Conservation (phyloP, 1,140 invertebrate species). For the Diachasma alloeum region DNA sequence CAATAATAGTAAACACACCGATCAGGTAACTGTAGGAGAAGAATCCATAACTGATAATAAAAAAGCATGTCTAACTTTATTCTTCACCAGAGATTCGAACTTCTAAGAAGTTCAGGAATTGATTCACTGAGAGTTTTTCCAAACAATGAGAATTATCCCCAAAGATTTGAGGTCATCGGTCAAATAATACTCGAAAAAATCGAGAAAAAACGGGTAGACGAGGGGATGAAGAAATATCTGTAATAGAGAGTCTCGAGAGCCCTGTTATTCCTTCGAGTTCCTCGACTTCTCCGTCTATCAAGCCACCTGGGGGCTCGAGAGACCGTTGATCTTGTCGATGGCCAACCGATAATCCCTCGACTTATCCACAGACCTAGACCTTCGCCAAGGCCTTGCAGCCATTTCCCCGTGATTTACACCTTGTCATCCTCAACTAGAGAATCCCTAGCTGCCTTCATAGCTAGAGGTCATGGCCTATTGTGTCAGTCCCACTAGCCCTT, state of each 20-base stretch:
- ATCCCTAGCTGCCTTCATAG: too few relatives aligned
- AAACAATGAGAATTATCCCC: too few relatives aligned
- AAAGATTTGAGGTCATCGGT: background rate
- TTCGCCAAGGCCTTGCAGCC: background rate
- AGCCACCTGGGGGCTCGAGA: background rate
- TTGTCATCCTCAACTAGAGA: constrained; percentile 26
- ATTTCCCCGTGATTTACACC: constrained; percentile 41
- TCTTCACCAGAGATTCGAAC: too few relatives aligned
- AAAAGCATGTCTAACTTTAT: too few relatives aligned
- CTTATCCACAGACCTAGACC: constrained; percentile 14
- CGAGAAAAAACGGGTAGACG: background rate
- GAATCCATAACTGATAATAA: too few relatives aligned
- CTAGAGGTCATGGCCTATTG: too few relatives aligned
- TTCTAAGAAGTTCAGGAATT: too few relatives aligned
- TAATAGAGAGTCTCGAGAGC: background rate
- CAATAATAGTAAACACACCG: too few relatives aligned
- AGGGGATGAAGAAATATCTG: background rate
- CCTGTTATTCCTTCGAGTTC: background rate
- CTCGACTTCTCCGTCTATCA: constrained; percentile 2
- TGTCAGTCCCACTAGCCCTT: background rate
- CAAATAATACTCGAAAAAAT: background rate
- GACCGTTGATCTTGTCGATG: constrained; percentile 29
- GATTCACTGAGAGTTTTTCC: too few relatives aligned
- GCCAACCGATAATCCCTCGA: constrained; percentile 29
- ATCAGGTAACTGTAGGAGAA: too few relatives aligned